Evolutionary conservation across 1,140 invertebrate species (phyloP).

Genomic region (Sinella curviseta): DNA sequence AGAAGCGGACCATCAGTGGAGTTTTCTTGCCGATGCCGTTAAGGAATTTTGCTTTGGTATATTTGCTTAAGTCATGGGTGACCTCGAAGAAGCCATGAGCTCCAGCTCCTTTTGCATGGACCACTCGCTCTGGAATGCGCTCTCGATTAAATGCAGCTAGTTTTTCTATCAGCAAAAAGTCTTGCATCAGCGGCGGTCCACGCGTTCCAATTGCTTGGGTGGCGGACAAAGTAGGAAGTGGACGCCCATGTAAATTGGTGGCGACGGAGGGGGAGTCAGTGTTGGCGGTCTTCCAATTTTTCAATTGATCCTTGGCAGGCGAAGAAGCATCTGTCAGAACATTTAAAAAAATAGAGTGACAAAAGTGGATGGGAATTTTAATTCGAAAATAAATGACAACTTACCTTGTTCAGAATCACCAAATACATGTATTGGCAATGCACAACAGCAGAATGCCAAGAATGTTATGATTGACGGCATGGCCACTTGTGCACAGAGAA

Average conservation of each 20-base stretch:
- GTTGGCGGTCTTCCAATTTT: too few species aligned
- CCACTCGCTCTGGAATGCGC: slow-evolving; percentile 93
- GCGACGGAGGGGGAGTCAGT: too few species aligned
- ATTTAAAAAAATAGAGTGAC: too few species aligned
- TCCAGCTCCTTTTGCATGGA: slow-evolving; percentile 91
- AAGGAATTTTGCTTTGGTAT: slow-evolving; percentile 36
- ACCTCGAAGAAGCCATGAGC: slow-evolving; percentile 45
- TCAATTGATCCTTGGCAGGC: too few species aligned
- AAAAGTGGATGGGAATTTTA: too few species aligned
- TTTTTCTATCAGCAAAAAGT: slow-evolving; percentile 82
- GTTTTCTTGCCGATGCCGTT: slow-evolving; percentile 41
- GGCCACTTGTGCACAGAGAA: too few species aligned
- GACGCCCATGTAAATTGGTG: slow-evolving; percentile 55
- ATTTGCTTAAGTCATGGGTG: slow-evolving; percentile 32
- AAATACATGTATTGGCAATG: too few species aligned
- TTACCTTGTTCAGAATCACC: too few species aligned
- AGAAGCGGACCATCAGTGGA: slow-evolving; percentile 29
- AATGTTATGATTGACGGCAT: too few species aligned
- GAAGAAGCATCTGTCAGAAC: too few species aligned
- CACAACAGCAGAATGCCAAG: too few species aligned
- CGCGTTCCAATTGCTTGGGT: slow-evolving; percentile 71
- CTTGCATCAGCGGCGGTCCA: slow-evolving; percentile 85
- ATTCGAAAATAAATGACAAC: too few species aligned
- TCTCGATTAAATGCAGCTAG: slow-evolving; percentile 86
- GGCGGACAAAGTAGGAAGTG: slow-evolving; percentile 61